phyloP scores from a whole-genome alignment of 2,888 invertebrate genomes.

The Mamestra brassicae region DNA sequence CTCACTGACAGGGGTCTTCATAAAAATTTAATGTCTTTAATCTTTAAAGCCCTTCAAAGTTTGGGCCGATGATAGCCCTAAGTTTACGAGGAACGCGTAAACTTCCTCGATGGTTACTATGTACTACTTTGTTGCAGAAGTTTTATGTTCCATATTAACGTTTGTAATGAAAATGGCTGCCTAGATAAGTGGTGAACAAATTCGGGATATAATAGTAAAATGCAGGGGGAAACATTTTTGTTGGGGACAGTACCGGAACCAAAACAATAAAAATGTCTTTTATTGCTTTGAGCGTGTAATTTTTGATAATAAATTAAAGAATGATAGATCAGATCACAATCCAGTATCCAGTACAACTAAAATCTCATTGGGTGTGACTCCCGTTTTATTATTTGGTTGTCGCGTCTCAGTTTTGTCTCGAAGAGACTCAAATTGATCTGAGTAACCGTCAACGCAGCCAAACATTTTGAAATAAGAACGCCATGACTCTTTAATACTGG shows the following conservation, averaged over 20 bases:
- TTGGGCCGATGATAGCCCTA: conserved; percentile 80
- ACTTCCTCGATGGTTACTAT: conserved; percentile 70
- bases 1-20: conserved; percentile 83
- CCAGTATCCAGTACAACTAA: background rate
- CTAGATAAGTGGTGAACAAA: conserved; percentile 48
- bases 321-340: background rate
- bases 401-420: background rate
- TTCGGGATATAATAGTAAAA: conserved; percentile 38
- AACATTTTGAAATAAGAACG: conserved; percentile 15
- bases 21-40: conserved; percentile 87
- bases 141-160: conserved; percentile 66
- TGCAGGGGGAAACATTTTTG: conserved; percentile 17
- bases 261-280: conserved; percentile 45
- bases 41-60: conserved; percentile 84
- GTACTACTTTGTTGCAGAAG: conserved; percentile 73
- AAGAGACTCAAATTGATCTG: background rate
- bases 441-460: background rate
- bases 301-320: background rate
- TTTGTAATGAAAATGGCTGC: conserved; percentile 47
- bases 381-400: background rate
- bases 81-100: conserved; percentile 83
- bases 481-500: background rate
- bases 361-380: no score
- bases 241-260: conserved; percentile 24
- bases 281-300: conserved; percentile 7